Conservation (phyloP, 1,140 invertebrate species). For the Steinernema feltiae region DNA sequence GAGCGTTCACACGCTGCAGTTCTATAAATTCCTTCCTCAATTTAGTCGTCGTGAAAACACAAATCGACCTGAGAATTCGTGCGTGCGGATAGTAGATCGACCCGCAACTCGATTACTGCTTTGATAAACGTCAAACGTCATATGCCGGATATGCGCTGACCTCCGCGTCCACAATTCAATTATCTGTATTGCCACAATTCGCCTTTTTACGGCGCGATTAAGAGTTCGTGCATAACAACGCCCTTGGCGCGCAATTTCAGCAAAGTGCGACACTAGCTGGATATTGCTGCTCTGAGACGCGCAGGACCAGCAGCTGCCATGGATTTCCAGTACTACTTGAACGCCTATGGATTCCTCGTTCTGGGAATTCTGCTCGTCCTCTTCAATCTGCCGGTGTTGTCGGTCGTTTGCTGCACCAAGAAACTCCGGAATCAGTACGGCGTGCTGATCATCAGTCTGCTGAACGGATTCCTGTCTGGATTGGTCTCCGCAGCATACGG, state of each 20-base stretch:
- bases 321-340: background rate
- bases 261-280: background rate
- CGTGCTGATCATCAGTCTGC: background rate
- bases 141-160: too few relatives aligned
- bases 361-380: background rate
- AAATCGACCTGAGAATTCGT: too few relatives aligned
- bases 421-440: background rate
- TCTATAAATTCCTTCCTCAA: too few relatives aligned
- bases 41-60: too few relatives aligned
- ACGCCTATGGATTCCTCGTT: background rate
- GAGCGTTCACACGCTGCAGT: too few relatives aligned
- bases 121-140: too few relatives aligned
- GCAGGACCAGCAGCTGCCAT: background rate
- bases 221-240: too few relatives aligned
- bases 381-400: background rate
- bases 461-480: background rate
- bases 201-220: too few relatives aligned
- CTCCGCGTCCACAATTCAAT: too few relatives aligned
- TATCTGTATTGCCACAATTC: too few relatives aligned
- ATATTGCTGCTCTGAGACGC: background rate
- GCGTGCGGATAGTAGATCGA: too few relatives aligned
- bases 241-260: background rate
- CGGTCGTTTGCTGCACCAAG: background rate
- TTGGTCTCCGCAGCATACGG: background rate
- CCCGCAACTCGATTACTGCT: too few relatives aligned